Evolutionary conservation across 2,888 invertebrate species (phyloP).

Genomic region (Lagria hirta): DNA sequence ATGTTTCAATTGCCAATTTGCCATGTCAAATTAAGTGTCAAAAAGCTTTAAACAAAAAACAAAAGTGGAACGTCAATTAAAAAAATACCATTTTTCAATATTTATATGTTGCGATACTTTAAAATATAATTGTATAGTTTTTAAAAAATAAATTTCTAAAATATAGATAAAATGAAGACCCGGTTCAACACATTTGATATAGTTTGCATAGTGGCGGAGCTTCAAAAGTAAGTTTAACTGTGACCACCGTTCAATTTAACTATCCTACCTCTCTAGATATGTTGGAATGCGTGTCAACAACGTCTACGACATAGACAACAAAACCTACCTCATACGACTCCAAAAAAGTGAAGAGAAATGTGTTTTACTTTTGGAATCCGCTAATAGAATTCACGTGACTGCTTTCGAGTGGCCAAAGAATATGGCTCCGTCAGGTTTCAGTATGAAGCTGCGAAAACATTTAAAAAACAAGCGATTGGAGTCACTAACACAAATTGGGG

Average conservation of each 20-base stretch:
- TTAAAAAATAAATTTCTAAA: no score
- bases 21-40: no score
- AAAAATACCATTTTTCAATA: no score
- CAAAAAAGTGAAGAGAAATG: conserved; percentile 85
- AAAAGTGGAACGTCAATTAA: no score
- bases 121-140: no score
- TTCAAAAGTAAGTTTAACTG: conserved; percentile 69
- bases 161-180: conserved; percentile 92
- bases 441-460: conserved; percentile 98
- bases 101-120: no score
- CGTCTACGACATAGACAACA: conserved; percentile 96
- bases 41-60: no score
- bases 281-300: conserved; percentile 94
- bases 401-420: conserved; percentile 99
- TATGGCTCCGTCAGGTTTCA: conserved; percentile 90
- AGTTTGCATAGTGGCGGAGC: conserved; percentile 82
- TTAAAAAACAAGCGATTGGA: conserved; percentile 93
- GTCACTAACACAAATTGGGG: conserved; percentile 80
- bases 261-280: conserved; percentile 58
- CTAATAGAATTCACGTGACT: conserved; percentile 89
- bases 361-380: conserved; percentile 90
- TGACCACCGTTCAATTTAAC: conserved; percentile 31
- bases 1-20: no score
- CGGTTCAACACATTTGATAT: conserved; percentile 93
- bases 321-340: conserved; percentile 88